phyloP scores from a whole-genome alignment of 2,113 vertebrate species.

The Calidris pugnax region DNA sequence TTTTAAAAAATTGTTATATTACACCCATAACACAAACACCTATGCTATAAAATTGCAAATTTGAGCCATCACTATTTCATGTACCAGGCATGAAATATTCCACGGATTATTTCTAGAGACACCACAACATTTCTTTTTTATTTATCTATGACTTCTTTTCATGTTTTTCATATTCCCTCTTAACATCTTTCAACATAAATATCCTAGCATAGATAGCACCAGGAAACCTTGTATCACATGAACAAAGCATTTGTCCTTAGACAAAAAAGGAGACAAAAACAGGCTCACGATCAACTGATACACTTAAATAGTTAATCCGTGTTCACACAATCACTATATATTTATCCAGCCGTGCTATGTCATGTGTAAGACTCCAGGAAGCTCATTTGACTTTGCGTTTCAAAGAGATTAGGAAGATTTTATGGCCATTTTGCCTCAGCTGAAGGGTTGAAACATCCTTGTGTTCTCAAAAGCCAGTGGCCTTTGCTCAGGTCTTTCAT shows the following conservation, averaged over 20 bases:
- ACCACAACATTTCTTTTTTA: neutral
- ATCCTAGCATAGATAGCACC: neutral
- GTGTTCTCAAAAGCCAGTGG: neutral
- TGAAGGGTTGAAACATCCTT: neutral
- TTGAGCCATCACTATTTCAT: neutral
- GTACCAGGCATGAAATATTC: neutral
- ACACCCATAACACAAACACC: neutral
- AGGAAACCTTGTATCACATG: neutral
- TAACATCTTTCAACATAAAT: neutral
- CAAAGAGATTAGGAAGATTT: neutral
- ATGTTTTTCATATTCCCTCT: neutral
- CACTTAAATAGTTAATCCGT: neutral
- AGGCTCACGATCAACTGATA: neutral
- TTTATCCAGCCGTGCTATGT: neutral
- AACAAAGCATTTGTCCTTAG: neutral
- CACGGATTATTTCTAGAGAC: neutral
- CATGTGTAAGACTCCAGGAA: neutral
- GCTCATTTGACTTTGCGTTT: neutral
- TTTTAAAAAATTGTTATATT: too few species aligned
- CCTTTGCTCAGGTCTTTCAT: neutral
- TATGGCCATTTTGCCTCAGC: neutral
- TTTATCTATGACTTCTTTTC: neutral
- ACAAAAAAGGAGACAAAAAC: neutral
- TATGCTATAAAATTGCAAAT: neutral
- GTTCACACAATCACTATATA: neutral